Base-by-base conservation (phyloP, 1,140 invertebrate genomes). In the Polyergus mexicanus region DNA sequence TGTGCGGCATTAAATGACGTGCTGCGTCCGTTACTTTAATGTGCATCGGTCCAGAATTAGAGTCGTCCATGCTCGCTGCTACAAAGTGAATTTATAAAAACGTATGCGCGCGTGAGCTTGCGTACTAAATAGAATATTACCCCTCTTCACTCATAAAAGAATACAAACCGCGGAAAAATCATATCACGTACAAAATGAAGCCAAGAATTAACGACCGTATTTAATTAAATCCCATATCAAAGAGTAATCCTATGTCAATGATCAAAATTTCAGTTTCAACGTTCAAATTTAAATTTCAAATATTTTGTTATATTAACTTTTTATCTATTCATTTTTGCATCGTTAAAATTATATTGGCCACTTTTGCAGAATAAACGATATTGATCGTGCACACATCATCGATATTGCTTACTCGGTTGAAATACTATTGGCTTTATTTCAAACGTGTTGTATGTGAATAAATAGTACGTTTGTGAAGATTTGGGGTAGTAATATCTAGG, bases 151-250 rank as follows among this genome's bases (percentile, higher is more conserved):
- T 32, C 28, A 56, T 47, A n/a, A 72, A 60, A 72, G 63, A 28
- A 72, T 56, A n/a, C 38, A 83, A 83, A 83, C 38, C 68, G 7
- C 54, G 78, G 28, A 74, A 65, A 71, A 81, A 84, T 85, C 87
- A 89, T 91, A 91, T 86, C n/a, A 74, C 86, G 71, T 87, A 86
- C 77, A 74, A 56, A 35, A 63, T 63, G 60, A 88, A 78, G 76
- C 78, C 85, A 89, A 92, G 90, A 90, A 92, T 91, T 88, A 86
- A 87, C 69, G 76, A 80, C 75, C 5, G n/a, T 44, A 35, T 85
- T 56, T 85, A 51, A 83, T 83, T 62, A 83, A 83, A 83, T 83
- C 54, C 28, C 54, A 32, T 56, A 44, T 47, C 11, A 60, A 74
- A 83, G n/a, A 47, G 38, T 25, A 22, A 44, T 38, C 32, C 32